Evolutionary conservation across 2,888 invertebrate species (phyloP), one percentile per base, ranked within the genome.

Genomic region (Synergus laeviventris): DNA sequence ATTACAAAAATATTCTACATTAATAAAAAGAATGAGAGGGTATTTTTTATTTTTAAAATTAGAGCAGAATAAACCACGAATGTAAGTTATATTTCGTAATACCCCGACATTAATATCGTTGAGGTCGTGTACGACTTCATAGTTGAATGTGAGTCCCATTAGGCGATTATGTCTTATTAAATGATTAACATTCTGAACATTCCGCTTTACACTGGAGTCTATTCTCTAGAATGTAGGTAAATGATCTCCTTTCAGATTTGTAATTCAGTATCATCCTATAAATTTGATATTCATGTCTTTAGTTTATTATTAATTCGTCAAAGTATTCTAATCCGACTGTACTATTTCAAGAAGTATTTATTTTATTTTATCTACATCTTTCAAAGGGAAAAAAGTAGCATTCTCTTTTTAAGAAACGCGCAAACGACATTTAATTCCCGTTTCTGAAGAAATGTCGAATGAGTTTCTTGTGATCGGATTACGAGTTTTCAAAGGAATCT

Each of bases 141-240:
- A 45, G 75, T 75, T 74, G 60, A 77, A 74, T 59, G 11, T 79
- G 77, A 78, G 82, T 78, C 82, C 84, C 81, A 87, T 88, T 86
- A 86, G 83, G 84, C 83, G 85, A 87, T 88, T 86, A 85, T 84
- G 81, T 59, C 83, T 84, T 79, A 87, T 87, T 87, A 87, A 87
- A 83, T 84, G 85, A 87, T 87, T 86, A 86, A 86, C 85, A 86
- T 85, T 86, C 86, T 84, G 79, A 78, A 80, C 88, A 86, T 87
- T 86, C 86, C 59, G 24, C 59, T 59, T 59, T 59, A 14, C 24
- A 59, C 59, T 59, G 59, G 59, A 59, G 5, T 24, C 54, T 18
- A 59, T 59, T 24, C 12, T 24, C 21, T 59, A 59, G 24, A 24
- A 59, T 59, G 24, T 59, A 24, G 24, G 59, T 24, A 59, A 59